Base-by-base conservation (phyloP, 53 echinoderm and acorn worm species). In the Zoroaster sp. region DNA sequence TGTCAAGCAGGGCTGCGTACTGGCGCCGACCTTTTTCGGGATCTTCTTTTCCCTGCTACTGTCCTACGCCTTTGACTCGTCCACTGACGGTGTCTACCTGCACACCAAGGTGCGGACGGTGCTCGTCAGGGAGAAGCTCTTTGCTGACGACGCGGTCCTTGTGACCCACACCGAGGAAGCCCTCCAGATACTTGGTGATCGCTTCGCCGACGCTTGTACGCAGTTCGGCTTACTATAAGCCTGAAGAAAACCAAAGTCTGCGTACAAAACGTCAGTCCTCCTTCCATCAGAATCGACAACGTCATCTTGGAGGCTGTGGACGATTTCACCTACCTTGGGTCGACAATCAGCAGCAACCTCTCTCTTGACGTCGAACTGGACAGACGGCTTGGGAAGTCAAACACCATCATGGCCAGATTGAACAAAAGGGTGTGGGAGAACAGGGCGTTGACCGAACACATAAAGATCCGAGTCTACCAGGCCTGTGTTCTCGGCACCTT, bases 1-100 rank as follows among this genome's bases (percentile, higher is more conserved):
- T 63, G 75, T 88, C 65, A 88, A 88, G 52, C 72, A 73, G 23
- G 74, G 86, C 69, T 71, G 87, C 34, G 83, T 69, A n/a, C 44
- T 83, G 41, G 40, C 42, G 28, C 74, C 42, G 25, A 5, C 74
- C 53, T 17, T 47, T 47, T 47, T 47, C 2, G 49, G 49, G 49
- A 47, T 47, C 49, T 47, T 47, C 6, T 47, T 47, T 47, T 47
- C 49, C 49, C 12, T 11, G 8, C 49, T 47, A 12, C 49, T 47
- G 49, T 47, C 4, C n/a, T n/a, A 47, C 17, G 49, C 49, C 8
- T 47, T 47, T 47, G 49, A 47, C 49, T 47, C 6, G 0, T 47
- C 49, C 8, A n/a, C 12, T 47, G 49, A 47, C 12, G 49, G 49
- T 47, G 6, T 47, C 49, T 47, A 47, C 12, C 8, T 47, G 49